Evolutionary conservation across 2,888 invertebrate genomes (phyloP).

Genomic region (Gnatocerus cornutus): DNA sequence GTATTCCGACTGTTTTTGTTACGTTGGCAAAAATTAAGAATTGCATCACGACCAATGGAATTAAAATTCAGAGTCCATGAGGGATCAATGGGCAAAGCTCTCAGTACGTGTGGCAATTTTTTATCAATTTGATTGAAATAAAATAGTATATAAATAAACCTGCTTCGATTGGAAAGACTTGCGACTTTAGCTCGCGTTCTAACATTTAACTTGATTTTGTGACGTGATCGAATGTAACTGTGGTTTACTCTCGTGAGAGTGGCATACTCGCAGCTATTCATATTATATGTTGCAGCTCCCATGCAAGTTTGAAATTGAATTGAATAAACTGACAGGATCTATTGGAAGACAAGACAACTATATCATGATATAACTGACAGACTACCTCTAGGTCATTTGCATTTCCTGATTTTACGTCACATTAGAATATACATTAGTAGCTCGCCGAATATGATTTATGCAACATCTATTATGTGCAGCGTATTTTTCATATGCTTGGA

Average conservation of each 20-base stretch:
- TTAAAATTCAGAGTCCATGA: too few species aligned
- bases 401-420: slow-evolving; percentile 20
- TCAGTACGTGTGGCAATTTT: too few species aligned
- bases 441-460: slow-evolving; percentile 25
- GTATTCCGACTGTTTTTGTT: too few species aligned
- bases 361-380: slow-evolving; percentile 22
- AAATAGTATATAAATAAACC: too few species aligned
- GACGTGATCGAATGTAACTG: slow-evolving; percentile 14
- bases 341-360: slow-evolving; percentile 35
- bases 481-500: slow-evolving; percentile 21
- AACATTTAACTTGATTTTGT: slow-evolving; percentile 1
- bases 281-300: slow-evolving; percentile 16
- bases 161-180: too few species aligned
- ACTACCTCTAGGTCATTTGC: slow-evolving; percentile 31
- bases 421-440: slow-evolving; percentile 17
- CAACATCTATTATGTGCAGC: slow-evolving; percentile 26
- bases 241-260: slow-evolving; percentile 9
- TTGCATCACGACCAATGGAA: too few species aligned
- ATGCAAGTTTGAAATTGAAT: slow-evolving; percentile 32
- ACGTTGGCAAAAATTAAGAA: too few species aligned
- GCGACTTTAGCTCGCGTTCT: neutral
- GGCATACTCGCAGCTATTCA: slow-evolving; percentile 24
- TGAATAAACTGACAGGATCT: slow-evolving; percentile 26
- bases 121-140: too few species aligned
- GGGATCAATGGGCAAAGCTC: too few species aligned